Evolutionary conservation across 2,113 vertebrate genomes (phyloP).

Genomic region (Ageneiosus marmoratus): DNA sequence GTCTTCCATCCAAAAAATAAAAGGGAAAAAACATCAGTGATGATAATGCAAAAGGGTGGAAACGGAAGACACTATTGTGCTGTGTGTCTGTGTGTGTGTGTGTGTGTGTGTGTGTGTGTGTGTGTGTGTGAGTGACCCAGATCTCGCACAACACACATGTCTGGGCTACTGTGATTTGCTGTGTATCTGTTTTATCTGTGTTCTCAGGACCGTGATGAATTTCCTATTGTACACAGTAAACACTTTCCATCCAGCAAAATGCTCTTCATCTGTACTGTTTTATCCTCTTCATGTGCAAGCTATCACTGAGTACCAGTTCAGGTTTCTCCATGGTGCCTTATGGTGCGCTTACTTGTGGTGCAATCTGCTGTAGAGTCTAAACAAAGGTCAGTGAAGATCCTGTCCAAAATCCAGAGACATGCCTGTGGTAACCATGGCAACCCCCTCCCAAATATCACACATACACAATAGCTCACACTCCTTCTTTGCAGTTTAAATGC

Average conservation of each 20-base stretch:
- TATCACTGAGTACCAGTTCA: neutral
- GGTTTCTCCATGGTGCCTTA: neutral
- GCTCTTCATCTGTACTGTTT: neutral
- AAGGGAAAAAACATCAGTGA: neutral
- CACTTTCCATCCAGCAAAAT: neutral
- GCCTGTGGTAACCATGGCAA: neutral
- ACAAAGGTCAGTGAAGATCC: neutral
- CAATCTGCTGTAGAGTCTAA: neutral
- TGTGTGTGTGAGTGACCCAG: constrained; percentile 1
- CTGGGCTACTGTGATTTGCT: constrained; percentile 11
- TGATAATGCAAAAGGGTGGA: neutral
- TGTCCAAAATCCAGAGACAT: neutral
- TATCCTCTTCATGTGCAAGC: neutral
- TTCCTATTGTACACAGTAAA: neutral
- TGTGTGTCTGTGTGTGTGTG: neutral
- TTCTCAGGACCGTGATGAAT: neutral
- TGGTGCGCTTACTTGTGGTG: neutral
- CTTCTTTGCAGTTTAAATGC: constrained; percentile 4
- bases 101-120: neutral
- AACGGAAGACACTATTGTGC: neutral
- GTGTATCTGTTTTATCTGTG: constrained; percentile 13
- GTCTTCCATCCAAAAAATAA: neutral
- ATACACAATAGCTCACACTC: neutral
- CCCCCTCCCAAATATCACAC: neutral
- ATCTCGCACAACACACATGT: neutral